Evolutionary conservation across 2,888 invertebrate species (phyloP).

Genomic region (Scrobipalpa atriplicella): DNA sequence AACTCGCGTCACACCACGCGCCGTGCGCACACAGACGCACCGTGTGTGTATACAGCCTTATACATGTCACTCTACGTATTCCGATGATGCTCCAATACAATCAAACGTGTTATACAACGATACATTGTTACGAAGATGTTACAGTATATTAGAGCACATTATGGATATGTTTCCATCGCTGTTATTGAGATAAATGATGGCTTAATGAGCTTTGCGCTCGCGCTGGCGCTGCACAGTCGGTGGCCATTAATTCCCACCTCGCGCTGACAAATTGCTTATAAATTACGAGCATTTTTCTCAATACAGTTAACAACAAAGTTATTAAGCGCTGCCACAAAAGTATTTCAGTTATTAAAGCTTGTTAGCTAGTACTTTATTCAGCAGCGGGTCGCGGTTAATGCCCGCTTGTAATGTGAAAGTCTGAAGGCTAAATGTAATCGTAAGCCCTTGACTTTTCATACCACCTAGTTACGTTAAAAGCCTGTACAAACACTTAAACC

Average conservation of each 20-base stretch:
- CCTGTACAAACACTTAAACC: constrained; percentile 16
- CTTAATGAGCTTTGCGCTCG: constrained; percentile 21
- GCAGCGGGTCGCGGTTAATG: constrained; percentile 27
- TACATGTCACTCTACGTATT: constrained; percentile 45
- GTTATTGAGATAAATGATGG: constrained; percentile 40
- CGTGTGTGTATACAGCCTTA: constrained; percentile 34
- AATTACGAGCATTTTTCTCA: constrained; percentile 10
- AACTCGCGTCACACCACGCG: constrained; percentile 71
- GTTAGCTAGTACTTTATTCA: background rate
- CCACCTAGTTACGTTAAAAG: constrained; percentile 18
- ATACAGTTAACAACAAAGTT: constrained; percentile 2
- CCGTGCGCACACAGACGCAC: constrained; percentile 42
- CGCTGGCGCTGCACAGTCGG: background rate
- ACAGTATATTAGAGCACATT: constrained; percentile 38
- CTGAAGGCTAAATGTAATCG: constrained; percentile 31
- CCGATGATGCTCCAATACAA: constrained; percentile 70
- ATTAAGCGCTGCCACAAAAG: background rate
- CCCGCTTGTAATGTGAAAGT: constrained; percentile 29
- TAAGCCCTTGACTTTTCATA: constrained; percentile 30
- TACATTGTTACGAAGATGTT: constrained; percentile 49
- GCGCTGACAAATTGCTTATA: constrained; percentile 7
- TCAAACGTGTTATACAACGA: constrained; percentile 69
- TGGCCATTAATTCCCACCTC: constrained; percentile 11
- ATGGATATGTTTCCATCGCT: constrained; percentile 42
- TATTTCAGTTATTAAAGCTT: background rate